Base-by-base conservation (phyloP, 1,140 invertebrate genomes). In the Aphelinus certus region DNA sequence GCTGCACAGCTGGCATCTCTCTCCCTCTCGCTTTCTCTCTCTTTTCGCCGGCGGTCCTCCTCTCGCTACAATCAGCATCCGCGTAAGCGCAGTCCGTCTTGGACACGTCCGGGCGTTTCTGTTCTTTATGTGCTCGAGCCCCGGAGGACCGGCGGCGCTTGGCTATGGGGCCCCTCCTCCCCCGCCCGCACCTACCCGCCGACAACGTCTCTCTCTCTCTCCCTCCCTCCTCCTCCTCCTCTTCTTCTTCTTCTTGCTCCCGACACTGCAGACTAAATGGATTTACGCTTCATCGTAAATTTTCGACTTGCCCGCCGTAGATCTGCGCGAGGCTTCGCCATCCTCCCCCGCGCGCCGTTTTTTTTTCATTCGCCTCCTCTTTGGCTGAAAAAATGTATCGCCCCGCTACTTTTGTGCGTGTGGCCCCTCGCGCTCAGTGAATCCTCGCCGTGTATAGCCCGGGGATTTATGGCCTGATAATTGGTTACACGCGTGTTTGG, bases 61-160 rank as follows among this genome's bases (percentile, higher is more conserved):
- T 76, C 46, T 7, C 57, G 26, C 67, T 72, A 79, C 80, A 83
- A 82, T 85, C 81, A 81, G 79, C 76, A 77, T 81, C 73, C 82
- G 79, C 80, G 83, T 83, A 83, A 83, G 80, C 80, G 82, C 80
- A 81, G 83, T 85, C 77, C 83, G 80, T 85, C 83, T 86, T 83
- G 80, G 79, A 81, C 81, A 82, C 80, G 80, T 84, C 81, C 79
- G 71, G 81, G 78, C 81, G 79, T 84, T 82, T 78, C 79, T 79
- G 80, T 83, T 84, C 83, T 85, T 86, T 84, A 84, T 84, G 81
- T 86, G 79, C 75, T 56, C 75, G 73, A 68, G 68, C 63, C 55
- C 81, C 84, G 83, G 85, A 78, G 79, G 83, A 84, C 82, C 78
- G 80, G 66, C 65, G 79, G 78, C 78, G 78, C 78, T 79, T n/a